phyloP scores from a whole-genome alignment of 2,797 vertebrate species.

The Botia almorhae region DNA sequence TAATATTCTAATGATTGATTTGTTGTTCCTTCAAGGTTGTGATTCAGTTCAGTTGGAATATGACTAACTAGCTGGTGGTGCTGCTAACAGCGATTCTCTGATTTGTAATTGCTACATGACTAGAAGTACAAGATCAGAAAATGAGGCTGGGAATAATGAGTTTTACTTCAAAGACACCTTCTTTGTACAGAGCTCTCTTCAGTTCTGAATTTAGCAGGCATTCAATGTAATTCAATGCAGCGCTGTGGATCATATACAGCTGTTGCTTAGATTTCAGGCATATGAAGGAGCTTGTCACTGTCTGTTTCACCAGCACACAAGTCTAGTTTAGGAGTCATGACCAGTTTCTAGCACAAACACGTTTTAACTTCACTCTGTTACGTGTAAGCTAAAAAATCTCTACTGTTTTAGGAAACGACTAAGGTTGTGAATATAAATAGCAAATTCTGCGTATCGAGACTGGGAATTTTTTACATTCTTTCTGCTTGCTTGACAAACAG shows the following conservation, averaged over 20 bases:
- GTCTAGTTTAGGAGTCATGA: constrained; percentile 85
- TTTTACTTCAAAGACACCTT: constrained; percentile 13
- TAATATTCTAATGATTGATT: no score
- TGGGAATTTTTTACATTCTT: constrained; percentile 27
- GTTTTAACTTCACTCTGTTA: constrained; percentile 9
- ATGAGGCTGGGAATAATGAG: background rate
- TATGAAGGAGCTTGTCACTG: constrained; percentile 87
- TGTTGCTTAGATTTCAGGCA: constrained; percentile 88
- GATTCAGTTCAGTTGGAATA: no score
- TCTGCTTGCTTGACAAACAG: background rate
- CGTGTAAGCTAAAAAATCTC: background rate
- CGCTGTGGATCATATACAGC: constrained; percentile 87
- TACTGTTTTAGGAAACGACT: background rate
- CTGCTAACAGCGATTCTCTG: background rate
- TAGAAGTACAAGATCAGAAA: constrained; percentile 7
- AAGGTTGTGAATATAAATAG: constrained; percentile 24
- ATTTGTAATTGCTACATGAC: background rate
- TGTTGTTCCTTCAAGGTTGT: no score
- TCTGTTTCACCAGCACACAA: constrained; percentile 88
- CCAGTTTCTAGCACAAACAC: constrained; percentile 31
- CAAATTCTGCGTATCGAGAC: background rate
- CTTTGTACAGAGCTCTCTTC: constrained; percentile 27
- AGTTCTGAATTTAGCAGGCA: constrained; percentile 46
- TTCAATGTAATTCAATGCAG: constrained; percentile 83
- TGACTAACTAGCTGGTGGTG: background rate